Evolutionary conservation across 2,113 vertebrate genomes (phyloP), one percentile per base, ranked within the genome.

Genomic region (Gymnobelideus leadbeateri): DNA sequence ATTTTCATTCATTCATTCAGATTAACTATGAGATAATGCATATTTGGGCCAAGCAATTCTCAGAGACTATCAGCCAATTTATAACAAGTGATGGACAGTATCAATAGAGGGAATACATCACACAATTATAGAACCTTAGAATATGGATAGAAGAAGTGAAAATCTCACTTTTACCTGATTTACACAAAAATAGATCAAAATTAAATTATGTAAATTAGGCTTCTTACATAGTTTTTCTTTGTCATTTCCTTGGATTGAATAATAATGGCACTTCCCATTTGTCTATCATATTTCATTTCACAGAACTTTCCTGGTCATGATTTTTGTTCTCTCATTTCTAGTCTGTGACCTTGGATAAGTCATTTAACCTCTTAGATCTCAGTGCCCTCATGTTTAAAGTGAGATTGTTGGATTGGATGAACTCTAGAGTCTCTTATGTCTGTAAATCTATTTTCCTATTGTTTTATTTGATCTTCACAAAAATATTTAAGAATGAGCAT

Each of bases 131-230:
- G 31, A 77, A n/a, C 61, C 61, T 77, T 77, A n/a, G 37, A n/a
- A 11, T n/a, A n/a, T 77, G 61, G 31, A 6, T 57, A 55, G 54
- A 31, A 3, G 57, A 61, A 61, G 31, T 61, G 28, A 96, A 97
- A 96, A 91, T 91, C 61, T 97, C 57, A 89, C 52, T 92, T 93
- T 31, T 95, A 91, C 49, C 97, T 98, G 95, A 97, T 97, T 97
- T 96, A 97, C 93, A 26, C 43, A n/a, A n/a, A 47, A 92, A 94
- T 97, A 92, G 93, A 97, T 96, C 94, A 97, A 95, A 77, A 77
- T 28, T 93, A 51, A 28, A 26, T 77, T 96, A 94, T 51, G 49
- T 6, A 28, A 10, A 95, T 61, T 24, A 92, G 43, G 53, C 54
- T 51, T 57, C 43, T 53, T 89, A 92, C 89, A 92, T 91, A 96